These are phyloP conservation scores for Synchiropus splendidus DNA, from an alignment of 2,113 vertebrate genomes.

Conservation along the genomic window DNA sequence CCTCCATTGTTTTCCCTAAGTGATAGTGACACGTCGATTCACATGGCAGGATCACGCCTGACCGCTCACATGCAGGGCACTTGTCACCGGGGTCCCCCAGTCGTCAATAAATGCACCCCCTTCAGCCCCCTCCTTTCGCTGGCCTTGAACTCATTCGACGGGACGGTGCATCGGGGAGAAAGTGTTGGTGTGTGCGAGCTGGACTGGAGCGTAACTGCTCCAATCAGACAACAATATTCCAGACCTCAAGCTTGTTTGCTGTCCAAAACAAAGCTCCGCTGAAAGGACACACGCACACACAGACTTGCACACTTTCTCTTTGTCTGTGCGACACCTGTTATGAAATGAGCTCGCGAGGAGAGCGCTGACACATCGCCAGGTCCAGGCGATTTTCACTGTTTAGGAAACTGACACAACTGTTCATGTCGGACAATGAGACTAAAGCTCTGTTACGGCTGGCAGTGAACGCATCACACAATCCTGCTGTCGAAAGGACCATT, in stretches of 20 bases:
- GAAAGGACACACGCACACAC: conserved; percentile 22
- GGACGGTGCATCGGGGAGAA: conserved; percentile 35
- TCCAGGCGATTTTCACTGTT: conserved; percentile 16
- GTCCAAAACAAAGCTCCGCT: conserved; percentile 42
- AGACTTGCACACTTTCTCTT: conserved; percentile 38
- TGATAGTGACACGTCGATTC: conserved; percentile 60
- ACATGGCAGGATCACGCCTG: conserved; percentile 50
- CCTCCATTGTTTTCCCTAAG: conserved; percentile 53
- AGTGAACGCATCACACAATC: conserved; percentile 4
- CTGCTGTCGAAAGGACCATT: too few relatives aligned
- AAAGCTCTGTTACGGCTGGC: conserved; percentile 20
- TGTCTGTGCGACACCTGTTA: conserved; percentile 49
- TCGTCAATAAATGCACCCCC: conserved; percentile 33
- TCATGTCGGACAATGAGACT: conserved; percentile 5
- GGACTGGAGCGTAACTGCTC: conserved; percentile 49
- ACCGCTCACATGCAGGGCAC: conserved; percentile 43
- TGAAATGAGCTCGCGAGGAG: conserved; percentile 32
- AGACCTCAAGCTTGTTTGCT: conserved; percentile 56
- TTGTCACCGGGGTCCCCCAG: conserved; percentile 33
- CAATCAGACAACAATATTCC: conserved; percentile 70
- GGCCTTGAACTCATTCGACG: conserved; percentile 38
- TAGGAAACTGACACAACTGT: conserved; percentile 8
- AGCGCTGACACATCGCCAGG: conserved; percentile 33
- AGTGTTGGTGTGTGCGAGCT: conserved; percentile 26
- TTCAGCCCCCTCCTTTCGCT: conserved; percentile 15